Base-by-base conservation (phyloP, 1,140 invertebrate genomes). In the Ooceraea biroi region DNA sequence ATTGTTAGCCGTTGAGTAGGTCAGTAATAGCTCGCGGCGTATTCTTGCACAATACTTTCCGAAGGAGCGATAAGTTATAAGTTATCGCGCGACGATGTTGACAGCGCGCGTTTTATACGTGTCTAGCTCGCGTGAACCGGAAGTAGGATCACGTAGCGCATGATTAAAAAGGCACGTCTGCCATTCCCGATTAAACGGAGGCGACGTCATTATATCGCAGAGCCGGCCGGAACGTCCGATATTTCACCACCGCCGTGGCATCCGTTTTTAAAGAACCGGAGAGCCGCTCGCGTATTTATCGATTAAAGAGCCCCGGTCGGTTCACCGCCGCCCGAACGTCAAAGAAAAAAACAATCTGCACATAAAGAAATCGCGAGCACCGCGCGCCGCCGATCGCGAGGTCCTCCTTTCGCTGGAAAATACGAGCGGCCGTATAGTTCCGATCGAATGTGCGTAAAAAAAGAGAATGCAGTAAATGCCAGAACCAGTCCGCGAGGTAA, bases 341-440 rank as follows among this genome's bases (percentile, higher is more conserved):
- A 80, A 71, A 71, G 69, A 80, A 7, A 36, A 57, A 80, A 80
- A 80, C 65, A 69, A 71, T 80, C 36, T 19, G 65, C 48, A 66
- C 50, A 80, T 69, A 80, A 80, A 80, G 76, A 80, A 80, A 80
- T 50, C 46, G 65, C 14, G 41, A 36, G 69, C 76, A 80, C 41
- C 65, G 50, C 50, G 46, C 22, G 52, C 36, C 36, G 36, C 36
- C 36, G 52, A 80, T 80, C 69, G 65, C 65, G 52, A 36, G 46
- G 76, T 80, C 71, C 69, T 69, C 52, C 76, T 71, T 80, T 80
- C 76, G 52, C 76, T 71, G 57, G 41, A 71, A 80, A 80, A 80
- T 80, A 80, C 50, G 76, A 69, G 36, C 19, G 50, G n/a, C 36
- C 57, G 22, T 57, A 71, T 41, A 60, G 76, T 57, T 27, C 57